A percentile compares a stretch with the other conserved stretches of the same genome.
Conservation (phyloP, 2,888 invertebrate species). For the Scaeva pyrastri region DNA sequence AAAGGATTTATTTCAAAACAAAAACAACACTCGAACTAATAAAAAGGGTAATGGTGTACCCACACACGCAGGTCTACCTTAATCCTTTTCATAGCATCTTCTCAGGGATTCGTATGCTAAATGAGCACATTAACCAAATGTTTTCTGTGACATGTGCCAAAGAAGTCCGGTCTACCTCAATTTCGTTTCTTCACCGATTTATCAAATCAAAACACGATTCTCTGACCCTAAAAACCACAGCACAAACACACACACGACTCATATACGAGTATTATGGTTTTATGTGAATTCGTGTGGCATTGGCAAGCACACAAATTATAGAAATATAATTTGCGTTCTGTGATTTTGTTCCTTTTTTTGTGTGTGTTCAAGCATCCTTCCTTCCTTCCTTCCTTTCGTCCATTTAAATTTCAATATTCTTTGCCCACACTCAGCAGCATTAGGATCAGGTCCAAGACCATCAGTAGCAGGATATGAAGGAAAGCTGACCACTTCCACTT, state of each 20-base stretch:
- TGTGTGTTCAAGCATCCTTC: slow-evolving; percentile 29
- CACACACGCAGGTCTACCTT: too few relatives aligned
- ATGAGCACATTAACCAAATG: slow-evolving; percentile 48
- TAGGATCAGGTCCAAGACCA: too few relatives aligned
- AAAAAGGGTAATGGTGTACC: too few relatives aligned
- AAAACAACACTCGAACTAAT: too few relatives aligned
- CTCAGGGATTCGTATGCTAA: slow-evolving; percentile 50
- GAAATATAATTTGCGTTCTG: slow-evolving; percentile 54
- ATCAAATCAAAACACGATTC: slow-evolving; percentile 69
- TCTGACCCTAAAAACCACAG: slow-evolving; percentile 9
- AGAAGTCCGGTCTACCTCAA: slow-evolving; percentile 18
- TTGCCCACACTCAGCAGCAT: background rate
- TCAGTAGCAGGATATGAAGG: background rate
- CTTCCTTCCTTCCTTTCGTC: background rate
- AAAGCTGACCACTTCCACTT: background rate
- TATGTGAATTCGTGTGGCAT: slow-evolving; percentile 49
- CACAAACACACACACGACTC: slow-evolving; percentile 5
- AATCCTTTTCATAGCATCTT: background rate
- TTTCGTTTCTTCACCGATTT: slow-evolving; percentile 39
- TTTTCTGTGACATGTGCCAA: slow-evolving; percentile 55
- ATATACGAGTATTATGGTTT: background rate
- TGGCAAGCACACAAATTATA: slow-evolving; percentile 59
- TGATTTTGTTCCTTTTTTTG: slow-evolving; percentile 38
- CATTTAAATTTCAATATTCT: background rate
- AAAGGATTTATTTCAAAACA: too few relatives aligned